Evolutionary conservation across 2,797 vertebrate species (phyloP), one percentile per base, ranked within the genome.

Genomic region (Otolemur crassicaudatus): DNA sequence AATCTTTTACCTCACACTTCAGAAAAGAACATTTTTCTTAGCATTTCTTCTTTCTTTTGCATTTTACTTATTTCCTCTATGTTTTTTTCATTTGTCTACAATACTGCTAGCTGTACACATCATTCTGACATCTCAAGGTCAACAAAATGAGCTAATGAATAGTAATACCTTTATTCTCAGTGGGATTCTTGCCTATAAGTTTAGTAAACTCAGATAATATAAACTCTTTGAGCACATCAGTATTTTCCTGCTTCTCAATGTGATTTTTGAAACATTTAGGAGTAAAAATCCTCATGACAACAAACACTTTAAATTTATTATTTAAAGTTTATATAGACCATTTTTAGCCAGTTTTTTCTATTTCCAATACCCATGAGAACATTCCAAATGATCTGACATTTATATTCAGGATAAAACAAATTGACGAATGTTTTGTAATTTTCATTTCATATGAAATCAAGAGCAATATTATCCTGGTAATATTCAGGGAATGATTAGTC

Each of bases 21-120:
- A 94, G 91, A 96, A 98, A 97, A 97, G 1, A 97, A 92, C 25
- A 92, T 97, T 98, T 98, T 98, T 97, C 70, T 95, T 53, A 92
- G 27, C 0, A 94, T 96, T 95, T 73, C 10, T 96, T 94, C 69
- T 94, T 93, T 46, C 56, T 93, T 92, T 90, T 79, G 76, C 34
- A 94, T 98, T 98, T 98, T 96, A 61, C 83, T 94, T 60, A 56
- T 17, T 85, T 93, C n/a, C 13, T 10, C 70, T 67, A 90, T 95
- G 49, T 95, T 95, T 95, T 96, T 37, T 81, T 72, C 70, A 91
- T 93, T 97, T 97, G 86, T 46, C 72, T 94, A 92, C 34, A 97
- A 70, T 94, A 85, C 1, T 96, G 58, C 67, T 97, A 91, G 91
- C 56, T 93, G 40, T 76, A 97, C 60, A 91, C 76, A 96, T 63